Percentiles rank a stretch among this genome's conserved stretches.
phyloP scores from a whole-genome alignment of 2,113 vertebrate genomes.

The Grus americana region DNA sequence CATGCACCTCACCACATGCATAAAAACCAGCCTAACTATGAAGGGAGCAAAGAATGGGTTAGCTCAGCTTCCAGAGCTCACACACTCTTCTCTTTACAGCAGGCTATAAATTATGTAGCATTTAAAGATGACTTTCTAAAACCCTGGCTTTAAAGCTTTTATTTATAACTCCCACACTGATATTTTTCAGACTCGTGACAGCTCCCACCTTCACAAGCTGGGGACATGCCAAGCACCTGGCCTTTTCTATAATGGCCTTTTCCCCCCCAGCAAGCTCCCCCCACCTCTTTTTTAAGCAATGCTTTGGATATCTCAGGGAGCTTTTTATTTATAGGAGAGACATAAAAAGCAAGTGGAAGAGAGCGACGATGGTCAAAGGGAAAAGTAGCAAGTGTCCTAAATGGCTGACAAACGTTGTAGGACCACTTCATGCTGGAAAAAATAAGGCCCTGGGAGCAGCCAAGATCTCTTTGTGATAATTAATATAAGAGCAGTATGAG shows the following conservation, averaged over 20 bases:
- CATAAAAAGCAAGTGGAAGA: slow-evolving; percentile 19
- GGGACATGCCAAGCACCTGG: slow-evolving; percentile 76
- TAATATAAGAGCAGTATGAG: not conserved
- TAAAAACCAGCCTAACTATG: not conserved
- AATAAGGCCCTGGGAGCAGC: not conserved
- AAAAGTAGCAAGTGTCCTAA: slow-evolving; percentile 23
- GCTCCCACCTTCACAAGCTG: slow-evolving; percentile 68
- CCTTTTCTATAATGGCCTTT: slow-evolving; percentile 69
- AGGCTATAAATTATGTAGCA: slow-evolving; percentile 74
- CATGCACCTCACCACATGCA: not conserved
- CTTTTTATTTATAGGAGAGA: slow-evolving; percentile 54
- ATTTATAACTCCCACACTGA: slow-evolving; percentile 79
- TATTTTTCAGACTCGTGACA: slow-evolving; percentile 78
- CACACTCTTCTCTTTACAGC: slow-evolving; percentile 54
- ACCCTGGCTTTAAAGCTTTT: slow-evolving; percentile 71
- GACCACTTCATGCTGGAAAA: not conserved
- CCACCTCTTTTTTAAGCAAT: slow-evolving; percentile 49
- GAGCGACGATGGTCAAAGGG: slow-evolving; percentile 6
- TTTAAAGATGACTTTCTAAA: slow-evolving; percentile 78
- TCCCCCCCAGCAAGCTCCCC: slow-evolving; percentile 28
- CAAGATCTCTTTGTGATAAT: not conserved
- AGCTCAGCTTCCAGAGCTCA: slow-evolving; percentile 54
- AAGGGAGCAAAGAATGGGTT: slow-evolving; percentile 45
- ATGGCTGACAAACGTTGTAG: not conserved
- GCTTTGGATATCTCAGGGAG: slow-evolving; percentile 13